Evolutionary conservation across 2,113 vertebrate species (phyloP).

Genomic region (Aramus guarauna): DNA sequence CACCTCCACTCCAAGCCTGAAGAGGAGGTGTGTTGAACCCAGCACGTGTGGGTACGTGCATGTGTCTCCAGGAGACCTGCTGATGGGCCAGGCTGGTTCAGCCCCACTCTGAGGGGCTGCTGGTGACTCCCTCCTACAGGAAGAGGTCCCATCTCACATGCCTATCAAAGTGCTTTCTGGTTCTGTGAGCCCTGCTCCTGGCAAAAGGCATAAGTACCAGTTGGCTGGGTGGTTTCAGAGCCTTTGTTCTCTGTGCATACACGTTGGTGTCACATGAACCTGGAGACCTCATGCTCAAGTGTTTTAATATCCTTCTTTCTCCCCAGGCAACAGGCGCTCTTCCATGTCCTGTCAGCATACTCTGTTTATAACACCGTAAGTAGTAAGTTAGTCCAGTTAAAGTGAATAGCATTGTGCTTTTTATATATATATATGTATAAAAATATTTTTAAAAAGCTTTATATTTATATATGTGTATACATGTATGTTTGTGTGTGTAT

Average conservation of each 20-base stretch:
- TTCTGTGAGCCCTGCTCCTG: neutral
- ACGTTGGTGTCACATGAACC: neutral
- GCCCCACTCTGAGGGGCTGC: accelerated
- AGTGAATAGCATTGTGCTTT: neutral
- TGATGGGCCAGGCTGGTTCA: neutral
- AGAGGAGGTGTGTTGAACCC: neutral
- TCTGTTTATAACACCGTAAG: conserved; percentile 93
- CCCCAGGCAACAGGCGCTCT: conserved; percentile 87
- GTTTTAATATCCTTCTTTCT: conserved; percentile 9
- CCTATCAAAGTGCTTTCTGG: neutral
- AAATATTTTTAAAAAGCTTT: neutral
- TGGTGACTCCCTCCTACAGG: neutral
- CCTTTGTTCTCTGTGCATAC: neutral
- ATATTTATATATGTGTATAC: neutral
- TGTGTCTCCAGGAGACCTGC: neutral
- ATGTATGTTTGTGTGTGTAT: neutral
- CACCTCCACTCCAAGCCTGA: neutral
- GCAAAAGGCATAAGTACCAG: neutral
- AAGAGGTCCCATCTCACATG: neutral
- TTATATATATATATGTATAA: neutral
- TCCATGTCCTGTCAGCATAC: conserved; percentile 89
- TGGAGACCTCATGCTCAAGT: neutral
- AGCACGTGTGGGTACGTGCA: accelerated
- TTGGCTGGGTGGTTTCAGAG: neutral
- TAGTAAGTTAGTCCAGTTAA: neutral